phyloP scores from a whole-genome alignment of 2,888 invertebrate species.

The Rotaria macrura region DNA sequence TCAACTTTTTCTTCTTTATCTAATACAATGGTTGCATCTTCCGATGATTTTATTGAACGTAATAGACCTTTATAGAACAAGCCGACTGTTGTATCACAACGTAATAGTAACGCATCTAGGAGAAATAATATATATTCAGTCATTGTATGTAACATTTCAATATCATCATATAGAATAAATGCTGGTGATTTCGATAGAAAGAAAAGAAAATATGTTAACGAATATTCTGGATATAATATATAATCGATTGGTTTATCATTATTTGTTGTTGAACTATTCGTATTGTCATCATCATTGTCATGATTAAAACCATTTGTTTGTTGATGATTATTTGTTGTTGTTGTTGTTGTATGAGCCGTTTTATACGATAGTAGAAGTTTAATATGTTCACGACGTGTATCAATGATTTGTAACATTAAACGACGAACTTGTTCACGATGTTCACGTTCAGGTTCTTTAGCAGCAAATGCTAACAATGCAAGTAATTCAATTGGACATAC shows the following conservation, averaged over 20 bases:
- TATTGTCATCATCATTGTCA: background rate
- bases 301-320: background rate
- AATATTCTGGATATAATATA: constrained; percentile 11
- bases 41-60: constrained; percentile 17
- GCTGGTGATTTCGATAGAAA: constrained; percentile 7
- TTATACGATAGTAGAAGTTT: constrained; percentile 15
- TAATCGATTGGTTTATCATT: background rate
- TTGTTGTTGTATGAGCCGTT: background rate
- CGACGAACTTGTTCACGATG: constrained; percentile 15
- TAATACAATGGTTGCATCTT: background rate
- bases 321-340: no score
- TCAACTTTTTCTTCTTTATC: background rate
- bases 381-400: constrained; percentile 14
- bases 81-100: constrained; percentile 13
- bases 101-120: background rate
- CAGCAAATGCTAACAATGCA: background rate
- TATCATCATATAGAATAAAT: constrained; percentile 15
- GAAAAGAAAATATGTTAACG: background rate
- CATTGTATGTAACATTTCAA: constrained; percentile 20
- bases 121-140: constrained; percentile 10
- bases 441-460: constrained; percentile 19
- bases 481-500: background rate
- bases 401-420: background rate
- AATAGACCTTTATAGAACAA: constrained; percentile 22
- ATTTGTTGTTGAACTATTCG: background rate